Base-by-base conservation (phyloP, 2,113 vertebrate species). In the Nettapus auritus region DNA sequence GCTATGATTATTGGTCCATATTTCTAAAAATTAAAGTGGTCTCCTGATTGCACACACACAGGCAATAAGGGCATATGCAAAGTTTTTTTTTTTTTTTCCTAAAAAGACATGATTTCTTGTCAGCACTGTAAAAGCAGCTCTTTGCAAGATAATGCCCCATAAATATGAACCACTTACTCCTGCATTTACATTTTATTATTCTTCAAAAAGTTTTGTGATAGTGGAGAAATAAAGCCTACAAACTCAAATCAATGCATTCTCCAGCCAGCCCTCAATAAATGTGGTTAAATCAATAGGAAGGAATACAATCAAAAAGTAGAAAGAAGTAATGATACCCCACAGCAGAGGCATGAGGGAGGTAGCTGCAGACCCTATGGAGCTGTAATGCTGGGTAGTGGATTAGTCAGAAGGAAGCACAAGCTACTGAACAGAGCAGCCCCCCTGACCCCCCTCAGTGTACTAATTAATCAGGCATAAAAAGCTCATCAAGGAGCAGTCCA, bases 391-490 rank as follows among this genome's bases (percentile, higher is more conserved):
- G 55, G 33, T 68, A 38, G 55, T 57, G 93, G 81, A 90, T 94
- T 77, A 94, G 94, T 89, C 46, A 56, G 70, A 83, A 73, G 62
- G 85, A 96, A 82, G 81, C 55, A 94, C 56, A 83, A 70, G 53
- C 75, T 94, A 87, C 90, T 96, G 64, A 96, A 95, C 78, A 94
- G 75, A 95, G 56, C 86, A 94, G 29, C 69, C 40, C 69, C 73
- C 62, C 11, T 22, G 46, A 26, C 56, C 36, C 19, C 42, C 73
- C 29, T 90, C 88, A 69, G 66, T 55, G 79, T 84, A 64, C 92
- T 97, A 97, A 97, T 97, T 97, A 97, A 96, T 97, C 96, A 97
- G 86, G 96, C 95, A 95, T 91, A 96, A 94, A 96, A 97, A 95
- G 81, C 96, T 97, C 97, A 97, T 97, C 97, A 97, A 97, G 96